These are phyloP conservation scores for Campoplex nolae DNA, from an alignment of 2,888 invertebrate genomes.

Conservation along the genomic window DNA sequence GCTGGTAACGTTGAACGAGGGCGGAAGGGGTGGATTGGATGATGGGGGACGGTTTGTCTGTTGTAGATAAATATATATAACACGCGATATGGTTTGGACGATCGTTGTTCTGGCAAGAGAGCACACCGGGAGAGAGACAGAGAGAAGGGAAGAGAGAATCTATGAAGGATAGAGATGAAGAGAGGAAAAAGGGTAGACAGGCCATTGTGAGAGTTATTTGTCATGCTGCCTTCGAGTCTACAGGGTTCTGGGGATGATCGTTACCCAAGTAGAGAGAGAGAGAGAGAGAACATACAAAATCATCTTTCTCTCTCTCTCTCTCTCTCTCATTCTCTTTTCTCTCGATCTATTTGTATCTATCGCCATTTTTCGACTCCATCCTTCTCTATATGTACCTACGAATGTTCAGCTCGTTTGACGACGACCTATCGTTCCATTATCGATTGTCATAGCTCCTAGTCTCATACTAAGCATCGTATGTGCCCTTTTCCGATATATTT, in stretches of 20 bases:
- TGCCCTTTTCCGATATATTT: constrained; percentile 1
- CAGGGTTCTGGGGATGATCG: constrained; percentile 71
- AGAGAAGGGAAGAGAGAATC: constrained; percentile 61
- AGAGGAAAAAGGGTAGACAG: constrained; percentile 71
- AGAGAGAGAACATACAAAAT: too few relatives aligned
- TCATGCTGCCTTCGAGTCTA: constrained; percentile 81
- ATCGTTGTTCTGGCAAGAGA: constrained; percentile 63
- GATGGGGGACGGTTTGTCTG: constrained; percentile 67
- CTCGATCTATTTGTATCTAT: constrained; percentile 26
- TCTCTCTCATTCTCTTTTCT: neutral
- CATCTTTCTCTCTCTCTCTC: constrained; percentile 4
- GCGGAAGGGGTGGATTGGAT: constrained; percentile 72
- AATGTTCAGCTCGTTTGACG: constrained; percentile 69
- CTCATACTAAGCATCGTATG: constrained; percentile 73
- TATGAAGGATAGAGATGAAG: constrained; percentile 33
- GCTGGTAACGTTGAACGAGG: constrained; percentile 6
- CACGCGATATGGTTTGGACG: constrained; percentile 67
- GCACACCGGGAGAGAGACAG: constrained; percentile 52
- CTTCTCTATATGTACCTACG: constrained; percentile 28
- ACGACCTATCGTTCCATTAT: constrained; percentile 79
- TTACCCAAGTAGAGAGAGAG: too few relatives aligned
- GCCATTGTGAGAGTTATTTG: constrained; percentile 83
- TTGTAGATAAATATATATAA: constrained; percentile 67
- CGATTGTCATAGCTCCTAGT: constrained; percentile 78
- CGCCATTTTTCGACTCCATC: constrained; percentile 29